Evolutionary conservation across 2,797 vertebrate species (phyloP).

Genomic region (Hoplostethus mediterraneus): DNA sequence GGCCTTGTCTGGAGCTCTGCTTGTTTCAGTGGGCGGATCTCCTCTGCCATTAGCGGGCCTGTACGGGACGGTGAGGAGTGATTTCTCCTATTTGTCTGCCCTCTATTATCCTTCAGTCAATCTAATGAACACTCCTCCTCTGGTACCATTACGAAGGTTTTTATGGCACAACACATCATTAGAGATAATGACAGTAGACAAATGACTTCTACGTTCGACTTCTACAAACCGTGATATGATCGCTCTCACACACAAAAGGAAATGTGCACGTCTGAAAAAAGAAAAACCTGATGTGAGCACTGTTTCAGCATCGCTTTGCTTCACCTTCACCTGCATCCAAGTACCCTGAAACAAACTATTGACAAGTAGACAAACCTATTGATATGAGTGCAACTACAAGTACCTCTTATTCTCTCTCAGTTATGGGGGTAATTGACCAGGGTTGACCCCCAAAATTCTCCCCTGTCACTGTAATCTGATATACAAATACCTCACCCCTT

Average conservation of each 20-base stretch:
- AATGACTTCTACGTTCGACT: constrained; percentile 53
- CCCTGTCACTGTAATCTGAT: too few relatives aligned
- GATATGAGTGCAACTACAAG: too few relatives aligned
- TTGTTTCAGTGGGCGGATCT: constrained; percentile 46
- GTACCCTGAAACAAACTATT: too few relatives aligned
- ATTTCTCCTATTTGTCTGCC: constrained; percentile 56
- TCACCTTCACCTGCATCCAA: too few relatives aligned
- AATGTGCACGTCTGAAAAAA: background rate
- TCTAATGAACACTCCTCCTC: constrained; percentile 70
- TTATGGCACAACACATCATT: constrained; percentile 61
- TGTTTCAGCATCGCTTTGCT: too few relatives aligned
- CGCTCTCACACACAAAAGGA: background rate
- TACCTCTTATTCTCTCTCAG: too few relatives aligned
- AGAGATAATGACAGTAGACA: constrained; percentile 47
- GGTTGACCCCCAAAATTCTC: too few relatives aligned
- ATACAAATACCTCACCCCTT: too few relatives aligned
- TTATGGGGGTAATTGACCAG: too few relatives aligned
- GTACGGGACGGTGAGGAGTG: constrained; percentile 27
- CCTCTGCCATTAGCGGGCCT: constrained; percentile 47
- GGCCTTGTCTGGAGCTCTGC: constrained; percentile 43
- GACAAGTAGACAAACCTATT: too few relatives aligned
- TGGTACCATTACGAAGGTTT: constrained; percentile 59
- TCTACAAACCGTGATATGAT: constrained; percentile 10
- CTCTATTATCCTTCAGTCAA: constrained; percentile 59
- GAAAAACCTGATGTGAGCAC: background rate